Evolutionary conservation across 2,797 vertebrate genomes (phyloP), one percentile per base, ranked within the genome.

Genomic region (Antrozous pallidus): DNA sequence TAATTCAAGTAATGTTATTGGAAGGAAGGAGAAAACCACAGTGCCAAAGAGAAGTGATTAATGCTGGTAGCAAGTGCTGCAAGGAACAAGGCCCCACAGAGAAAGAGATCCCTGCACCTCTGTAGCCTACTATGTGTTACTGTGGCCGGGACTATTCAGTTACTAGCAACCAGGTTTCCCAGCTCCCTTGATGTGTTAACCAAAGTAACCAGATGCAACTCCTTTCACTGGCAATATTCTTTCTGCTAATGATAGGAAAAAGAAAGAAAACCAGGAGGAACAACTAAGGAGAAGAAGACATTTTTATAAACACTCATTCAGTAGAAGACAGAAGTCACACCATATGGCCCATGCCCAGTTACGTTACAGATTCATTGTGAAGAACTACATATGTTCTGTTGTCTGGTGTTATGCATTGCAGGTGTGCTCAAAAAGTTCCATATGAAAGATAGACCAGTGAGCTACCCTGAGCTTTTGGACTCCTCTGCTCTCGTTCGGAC

Each of bases 21-120:
- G 85, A 97, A 97, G 96, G 95, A 96, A 96, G 79, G 92, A 95
- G 74, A 95, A 97, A 96, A 95, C 97, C 96, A 67, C 92, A 83
- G 90, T 26, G 42, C 77, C 84, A 78, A 94, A 94, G 38, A 96
- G 89, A 83, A 90, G 74, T 56, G 81, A 90, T 54, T 84, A 79
- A 94, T 10, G 61, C 91, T 56, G 28, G 86, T 51, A 58, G 26
- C 13, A 54, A 90, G 75, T 7, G 22, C 63, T 81, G 36, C 31
- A 74, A 81, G 85, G 63, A 90, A 75, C 31, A 84, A 89, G 92
- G 51, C 20, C 61, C 74, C 88, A 80, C 36, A 75, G 83, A 78
- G 56, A 26, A 91, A 33, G 54, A 36, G 33, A 8, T 61, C n/a
- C 2, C 33, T 1, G 81, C 36, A 31, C 11, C 42, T 79, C 86